These are phyloP conservation scores for Athripsodes cinereus DNA, from an alignment of 2,888 invertebrate genomes.

Conservation along the genomic window DNA sequence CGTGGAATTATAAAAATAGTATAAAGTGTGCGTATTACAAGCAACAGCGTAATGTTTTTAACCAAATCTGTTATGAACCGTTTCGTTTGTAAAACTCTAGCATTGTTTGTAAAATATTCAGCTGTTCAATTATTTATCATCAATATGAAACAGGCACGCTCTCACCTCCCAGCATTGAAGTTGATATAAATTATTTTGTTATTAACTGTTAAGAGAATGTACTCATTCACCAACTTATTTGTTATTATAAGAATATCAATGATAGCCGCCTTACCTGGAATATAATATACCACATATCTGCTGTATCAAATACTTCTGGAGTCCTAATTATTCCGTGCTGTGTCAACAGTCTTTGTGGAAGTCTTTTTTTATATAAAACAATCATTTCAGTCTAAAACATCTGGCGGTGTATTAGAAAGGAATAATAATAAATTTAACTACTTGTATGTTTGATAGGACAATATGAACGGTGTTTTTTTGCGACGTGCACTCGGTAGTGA, in stretches of 20 bases:
- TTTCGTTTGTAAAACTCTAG: too few relatives aligned
- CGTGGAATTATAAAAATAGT: too few relatives aligned
- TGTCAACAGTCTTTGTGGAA: background rate
- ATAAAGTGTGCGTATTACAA: too few relatives aligned
- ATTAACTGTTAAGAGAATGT: background rate
- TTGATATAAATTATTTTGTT: background rate
- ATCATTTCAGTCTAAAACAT: background rate
- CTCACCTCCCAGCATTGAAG: background rate
- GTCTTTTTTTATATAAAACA: background rate
- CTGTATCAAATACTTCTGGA: too few relatives aligned
- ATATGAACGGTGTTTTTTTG: background rate
- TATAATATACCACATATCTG: too few relatives aligned
- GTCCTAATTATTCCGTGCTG: background rate
- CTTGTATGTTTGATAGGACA: background rate
- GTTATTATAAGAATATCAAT: background rate
- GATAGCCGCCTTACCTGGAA: background rate
- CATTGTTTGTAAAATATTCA: background rate
- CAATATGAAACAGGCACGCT: background rate
- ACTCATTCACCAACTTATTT: too few relatives aligned
- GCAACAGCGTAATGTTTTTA: too few relatives aligned
- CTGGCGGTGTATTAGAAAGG: background rate
- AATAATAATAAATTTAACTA: background rate
- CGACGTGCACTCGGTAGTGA: too few relatives aligned
- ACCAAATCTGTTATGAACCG: too few relatives aligned
- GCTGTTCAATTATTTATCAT: background rate